Conservation (phyloP, 2,797 vertebrate genomes). For the Ctenochaetus hawaiiensis region DNA sequence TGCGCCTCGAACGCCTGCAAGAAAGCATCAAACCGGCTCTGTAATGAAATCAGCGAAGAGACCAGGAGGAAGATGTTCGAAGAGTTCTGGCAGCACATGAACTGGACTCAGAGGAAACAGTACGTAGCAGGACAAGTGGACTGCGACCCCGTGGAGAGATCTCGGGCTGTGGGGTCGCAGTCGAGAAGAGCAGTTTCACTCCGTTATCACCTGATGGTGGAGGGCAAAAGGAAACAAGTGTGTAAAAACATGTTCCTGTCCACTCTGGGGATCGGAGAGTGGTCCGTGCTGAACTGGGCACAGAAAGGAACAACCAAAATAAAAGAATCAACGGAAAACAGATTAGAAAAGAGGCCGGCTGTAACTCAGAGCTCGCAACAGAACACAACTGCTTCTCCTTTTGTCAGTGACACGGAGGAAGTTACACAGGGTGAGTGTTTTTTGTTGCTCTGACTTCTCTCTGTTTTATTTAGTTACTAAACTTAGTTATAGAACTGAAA, state of each 20-base stretch:
- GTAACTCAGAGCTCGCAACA: background rate
- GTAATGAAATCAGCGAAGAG: constrained; percentile 53
- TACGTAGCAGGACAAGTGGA: constrained; percentile 55
- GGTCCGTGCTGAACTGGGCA: constrained; percentile 65
- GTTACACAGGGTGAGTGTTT: constrained; percentile 32
- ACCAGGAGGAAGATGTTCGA: constrained; percentile 45
- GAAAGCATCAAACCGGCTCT: constrained; percentile 53
- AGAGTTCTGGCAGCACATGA: constrained; percentile 61
- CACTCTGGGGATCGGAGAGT: constrained; percentile 67
- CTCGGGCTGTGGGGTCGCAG: constrained; percentile 12
- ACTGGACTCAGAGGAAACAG: constrained; percentile 61
- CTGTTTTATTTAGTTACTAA: background rate
- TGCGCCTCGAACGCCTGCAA: constrained; percentile 49
- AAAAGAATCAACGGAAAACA: background rate
- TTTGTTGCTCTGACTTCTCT: background rate
- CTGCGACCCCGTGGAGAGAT: constrained; percentile 56
- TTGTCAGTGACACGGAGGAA: background rate
- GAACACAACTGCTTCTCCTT: background rate
- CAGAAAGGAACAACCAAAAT: constrained; percentile 21
- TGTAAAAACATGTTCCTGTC: constrained; percentile 69
- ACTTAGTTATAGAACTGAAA: background rate
- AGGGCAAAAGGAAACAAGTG: constrained; percentile 56
- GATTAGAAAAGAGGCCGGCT: background rate
- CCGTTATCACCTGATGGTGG: constrained; percentile 60
- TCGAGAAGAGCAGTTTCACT: constrained; percentile 56